These are phyloP conservation scores for Sternarchorhynchus goeldii DNA, from an alignment of 2,797 vertebrate genomes.

Conservation along the genomic window DNA sequence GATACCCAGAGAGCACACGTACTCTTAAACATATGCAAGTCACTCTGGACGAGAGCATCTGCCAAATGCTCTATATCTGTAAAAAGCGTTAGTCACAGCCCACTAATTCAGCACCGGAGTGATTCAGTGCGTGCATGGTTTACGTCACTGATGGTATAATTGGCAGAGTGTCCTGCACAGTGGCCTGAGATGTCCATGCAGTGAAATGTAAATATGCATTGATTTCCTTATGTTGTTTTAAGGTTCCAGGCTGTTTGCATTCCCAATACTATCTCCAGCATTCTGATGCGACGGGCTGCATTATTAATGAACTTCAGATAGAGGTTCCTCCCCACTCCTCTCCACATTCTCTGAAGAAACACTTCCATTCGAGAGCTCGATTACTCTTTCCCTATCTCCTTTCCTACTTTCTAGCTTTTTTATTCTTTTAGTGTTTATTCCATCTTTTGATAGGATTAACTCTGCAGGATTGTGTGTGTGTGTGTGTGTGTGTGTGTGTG, in stretches of 20 bases:
- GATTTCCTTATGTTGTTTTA: constrained; percentile 54
- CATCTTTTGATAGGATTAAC: constrained; percentile 23
- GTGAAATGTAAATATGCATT: constrained; percentile 56
- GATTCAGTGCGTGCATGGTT: constrained; percentile 9
- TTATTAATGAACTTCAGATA: constrained; percentile 52
- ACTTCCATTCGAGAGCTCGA: constrained; percentile 27
- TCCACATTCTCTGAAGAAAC: constrained; percentile 29
- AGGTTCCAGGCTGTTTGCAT: constrained; percentile 55
- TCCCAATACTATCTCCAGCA: constrained; percentile 51
- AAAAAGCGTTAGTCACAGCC: constrained; percentile 5
- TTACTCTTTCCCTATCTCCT: constrained; percentile 33
- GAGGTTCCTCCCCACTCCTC: constrained; percentile 8
- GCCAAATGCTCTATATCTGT: not conserved
- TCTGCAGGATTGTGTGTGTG: constrained; percentile 5
- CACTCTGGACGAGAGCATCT: no score
- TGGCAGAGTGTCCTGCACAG: constrained; percentile 10
- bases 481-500: not conserved
- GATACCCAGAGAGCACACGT: no score
- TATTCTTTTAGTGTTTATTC: constrained; percentile 11
- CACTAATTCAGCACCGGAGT: constrained; percentile 30
- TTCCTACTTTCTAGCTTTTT: constrained; percentile 6
- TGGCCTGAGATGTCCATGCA: constrained; percentile 44
- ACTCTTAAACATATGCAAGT: no score
- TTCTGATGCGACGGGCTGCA: constrained; percentile 45
- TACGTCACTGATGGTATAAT: constrained; percentile 42